Evolutionary conservation across 2,888 invertebrate species (phyloP), one percentile per base, ranked within the genome.

Genomic region (Uropetala carovei): DNA sequence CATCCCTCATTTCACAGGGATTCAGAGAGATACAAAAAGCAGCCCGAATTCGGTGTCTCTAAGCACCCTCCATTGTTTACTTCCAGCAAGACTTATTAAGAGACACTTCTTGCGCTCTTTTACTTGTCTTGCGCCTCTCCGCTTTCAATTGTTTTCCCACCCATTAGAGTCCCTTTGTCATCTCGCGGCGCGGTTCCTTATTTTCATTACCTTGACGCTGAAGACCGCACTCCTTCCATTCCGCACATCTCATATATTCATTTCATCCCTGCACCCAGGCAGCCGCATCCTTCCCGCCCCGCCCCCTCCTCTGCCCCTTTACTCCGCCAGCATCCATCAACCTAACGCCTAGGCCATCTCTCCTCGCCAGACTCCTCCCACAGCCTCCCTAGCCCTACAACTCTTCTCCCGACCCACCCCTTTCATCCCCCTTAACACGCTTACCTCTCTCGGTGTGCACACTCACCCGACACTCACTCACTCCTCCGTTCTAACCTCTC

Each of bases 261-360:
- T 43, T 43, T 43, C 43, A 43, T 43, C 43, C 5, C 43, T 43
- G 43, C 43, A 43, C 43, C 43, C 43, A 43, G 43, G 43, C 43
- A 43, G 43, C 43, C 43, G 43, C 75, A 9, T 11, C 75, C 13
- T 11, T 22, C 18, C 68, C 68, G 22, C 68, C 22, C 9, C n/a
- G 16, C 18, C 68, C 9, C 22, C 18, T 68, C 68, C 68, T 7
- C 68, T n/a, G 9, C 27, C 27, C 75, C 27, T 75, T 27, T 22
- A 68, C 68, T 18, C 68, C 22, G 11, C 75, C 75, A 75, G 27
- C 75, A 75, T 75, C 75, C 75, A 75, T 75, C 75, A 75, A 27
- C 75, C 75, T 75, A 22, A 75, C 75, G 75, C 75, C 75, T 75
- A 14, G 27, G 27, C 75, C 75, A 75, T 22, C 27, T 22, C 68